phyloP scores from a whole-genome alignment of 2,888 invertebrate species.

The Sinhomidia bicolor region DNA sequence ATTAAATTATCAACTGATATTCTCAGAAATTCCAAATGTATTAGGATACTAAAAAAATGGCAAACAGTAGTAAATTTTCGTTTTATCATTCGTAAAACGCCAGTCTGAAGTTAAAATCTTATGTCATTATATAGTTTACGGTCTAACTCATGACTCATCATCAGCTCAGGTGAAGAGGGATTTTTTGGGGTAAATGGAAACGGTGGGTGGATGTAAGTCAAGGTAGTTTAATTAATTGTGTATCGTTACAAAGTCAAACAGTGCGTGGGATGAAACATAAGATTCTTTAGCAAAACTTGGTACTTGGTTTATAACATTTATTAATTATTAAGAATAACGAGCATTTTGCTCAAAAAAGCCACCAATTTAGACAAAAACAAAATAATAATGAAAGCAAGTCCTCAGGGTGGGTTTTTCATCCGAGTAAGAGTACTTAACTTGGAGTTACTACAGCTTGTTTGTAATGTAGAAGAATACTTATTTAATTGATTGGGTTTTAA shows the following conservation, averaged over 20 bases:
- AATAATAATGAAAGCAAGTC: no score
- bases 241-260: background rate
- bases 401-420: no score
- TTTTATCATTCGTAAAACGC: constrained; percentile 6
- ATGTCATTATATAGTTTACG: constrained; percentile 28
- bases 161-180: constrained; percentile 33
- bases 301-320: background rate
- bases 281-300: background rate
- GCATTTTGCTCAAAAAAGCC: no score
- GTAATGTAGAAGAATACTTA: background rate
- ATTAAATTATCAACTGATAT: constrained; percentile 14
- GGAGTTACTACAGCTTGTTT: background rate
- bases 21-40: background rate
- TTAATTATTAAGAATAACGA: no score
- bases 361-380: no score
- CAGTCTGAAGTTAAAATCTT: constrained; percentile 28
- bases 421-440: no score
- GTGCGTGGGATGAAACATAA: background rate
- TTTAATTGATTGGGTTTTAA: background rate
- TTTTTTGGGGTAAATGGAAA: constrained; percentile 45
- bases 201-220: constrained; percentile 51
- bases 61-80: constrained; percentile 17
- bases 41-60: background rate
- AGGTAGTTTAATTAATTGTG: constrained; percentile 49
- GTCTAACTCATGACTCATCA: constrained; percentile 35